These are phyloP conservation scores for Diplodus sargus DNA, from an alignment of 2,797 vertebrate genomes.

Conservation along the genomic window DNA sequence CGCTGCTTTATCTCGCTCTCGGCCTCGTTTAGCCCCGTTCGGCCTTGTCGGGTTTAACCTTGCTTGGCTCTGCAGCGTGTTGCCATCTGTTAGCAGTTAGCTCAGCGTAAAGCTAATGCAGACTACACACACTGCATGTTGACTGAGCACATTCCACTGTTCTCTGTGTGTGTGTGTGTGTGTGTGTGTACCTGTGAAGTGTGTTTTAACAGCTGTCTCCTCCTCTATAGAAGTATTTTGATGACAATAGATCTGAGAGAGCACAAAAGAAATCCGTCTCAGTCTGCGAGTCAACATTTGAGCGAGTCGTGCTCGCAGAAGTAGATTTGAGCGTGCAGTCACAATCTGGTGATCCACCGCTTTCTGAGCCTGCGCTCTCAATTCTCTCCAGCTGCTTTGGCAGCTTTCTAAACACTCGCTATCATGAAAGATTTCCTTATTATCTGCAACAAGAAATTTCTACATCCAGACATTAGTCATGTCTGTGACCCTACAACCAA, in stretches of 20 bases:
- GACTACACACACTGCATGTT: slow-evolving; percentile 31
- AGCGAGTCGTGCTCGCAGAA: neutral
- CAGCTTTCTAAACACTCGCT: neutral
- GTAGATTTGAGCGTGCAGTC: neutral
- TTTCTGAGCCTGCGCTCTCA: neutral
- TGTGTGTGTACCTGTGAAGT: slow-evolving; percentile 7
- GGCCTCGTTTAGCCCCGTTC: neutral
- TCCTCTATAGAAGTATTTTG: neutral
- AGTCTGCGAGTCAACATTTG: neutral
- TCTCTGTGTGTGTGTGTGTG: neutral
- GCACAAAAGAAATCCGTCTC: neutral
- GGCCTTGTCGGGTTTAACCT: neutral
- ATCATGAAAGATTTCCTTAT: neutral
- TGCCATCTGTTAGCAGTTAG: slow-evolving; percentile 55
- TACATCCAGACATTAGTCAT: neutral
- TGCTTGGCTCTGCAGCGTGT: neutral
- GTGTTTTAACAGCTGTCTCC: slow-evolving; percentile 61
- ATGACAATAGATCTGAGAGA: neutral
- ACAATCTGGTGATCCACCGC: too few species aligned
- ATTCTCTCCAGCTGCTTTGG: neutral
- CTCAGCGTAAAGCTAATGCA: slow-evolving; percentile 39
- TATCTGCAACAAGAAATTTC: neutral
- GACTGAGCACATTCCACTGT: slow-evolving; percentile 57
- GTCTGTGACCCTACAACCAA: too few species aligned
- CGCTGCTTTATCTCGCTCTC: neutral